phyloP scores from a whole-genome alignment of 2,888 invertebrate species.

The Apotomis turbidana region DNA sequence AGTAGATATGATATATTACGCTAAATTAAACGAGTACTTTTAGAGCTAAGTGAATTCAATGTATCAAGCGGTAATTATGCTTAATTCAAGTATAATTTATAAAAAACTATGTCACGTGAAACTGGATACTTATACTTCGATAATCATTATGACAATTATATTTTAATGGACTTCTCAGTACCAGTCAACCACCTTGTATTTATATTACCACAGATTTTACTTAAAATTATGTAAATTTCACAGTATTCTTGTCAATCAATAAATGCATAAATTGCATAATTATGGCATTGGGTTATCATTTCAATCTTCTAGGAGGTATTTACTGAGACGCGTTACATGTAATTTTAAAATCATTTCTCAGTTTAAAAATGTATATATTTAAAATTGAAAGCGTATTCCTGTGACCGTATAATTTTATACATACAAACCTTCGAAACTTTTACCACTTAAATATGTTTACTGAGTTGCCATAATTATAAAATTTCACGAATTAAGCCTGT shows the following conservation, averaged over 20 bases:
- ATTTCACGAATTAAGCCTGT: no score
- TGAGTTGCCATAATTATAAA: no score
- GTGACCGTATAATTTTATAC: no score
- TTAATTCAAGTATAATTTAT: background rate
- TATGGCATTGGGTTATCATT: background rate
- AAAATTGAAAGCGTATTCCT: no score
- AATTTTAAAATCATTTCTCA: background rate
- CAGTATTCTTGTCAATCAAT: background rate
- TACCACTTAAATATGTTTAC: no score
- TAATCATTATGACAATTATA: constrained; percentile 1
- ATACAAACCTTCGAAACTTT: no score
- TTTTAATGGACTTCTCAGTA: constrained; percentile 20
- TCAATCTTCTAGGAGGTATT: background rate
- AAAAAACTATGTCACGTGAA: constrained; percentile 3
- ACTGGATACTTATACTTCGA: background rate
- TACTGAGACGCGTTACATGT: background rate
- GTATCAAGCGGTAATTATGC: background rate
- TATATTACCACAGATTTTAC: constrained; percentile 5
- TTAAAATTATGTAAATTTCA: constrained; percentile 27
- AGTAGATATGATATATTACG: no score
- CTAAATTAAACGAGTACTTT: background rate
- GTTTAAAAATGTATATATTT: no score
- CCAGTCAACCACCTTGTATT: background rate
- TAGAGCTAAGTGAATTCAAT: background rate
- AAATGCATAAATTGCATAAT: background rate